Evolutionary conservation across 1,140 invertebrate genomes (phyloP).

Genomic region (Saccostrea glomerata): DNA sequence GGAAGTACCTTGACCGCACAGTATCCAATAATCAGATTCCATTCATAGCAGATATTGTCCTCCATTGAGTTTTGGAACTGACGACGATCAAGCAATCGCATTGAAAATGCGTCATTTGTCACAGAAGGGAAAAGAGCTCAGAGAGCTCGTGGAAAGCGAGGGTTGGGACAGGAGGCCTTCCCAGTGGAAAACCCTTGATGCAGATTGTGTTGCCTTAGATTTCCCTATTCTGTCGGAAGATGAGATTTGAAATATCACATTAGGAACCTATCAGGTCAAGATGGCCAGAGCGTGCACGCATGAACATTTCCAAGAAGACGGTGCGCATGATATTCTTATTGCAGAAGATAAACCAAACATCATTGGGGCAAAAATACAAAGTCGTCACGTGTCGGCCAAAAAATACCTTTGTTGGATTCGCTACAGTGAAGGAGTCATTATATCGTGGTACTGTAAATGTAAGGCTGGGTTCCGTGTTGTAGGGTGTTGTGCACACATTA

Average conservation of each 20-base stretch:
- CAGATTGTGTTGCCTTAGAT: not conserved
- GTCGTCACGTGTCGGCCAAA: slow-evolving; percentile 2
- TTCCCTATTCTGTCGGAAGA: slow-evolving; percentile 12
- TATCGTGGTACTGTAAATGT: slow-evolving; percentile 36
- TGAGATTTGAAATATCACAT: slow-evolving; percentile 13
- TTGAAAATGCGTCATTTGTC: not conserved
- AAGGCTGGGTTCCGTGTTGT: not conserved
- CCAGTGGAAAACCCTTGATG: not conserved
- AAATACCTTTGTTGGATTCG: not conserved
- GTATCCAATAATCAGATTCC: too few relatives aligned
- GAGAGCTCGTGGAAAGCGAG: not conserved
- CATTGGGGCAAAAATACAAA: slow-evolving; percentile 4
- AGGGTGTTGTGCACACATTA: slow-evolving; percentile 31
- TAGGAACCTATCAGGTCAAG: slow-evolving; percentile 27
- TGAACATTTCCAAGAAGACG: slow-evolving; percentile 9
- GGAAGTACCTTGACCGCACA: not conserved
- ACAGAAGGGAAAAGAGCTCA: not conserved
- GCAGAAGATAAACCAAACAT: not conserved
- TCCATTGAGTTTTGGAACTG: not conserved
- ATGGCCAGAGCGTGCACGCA: not conserved
- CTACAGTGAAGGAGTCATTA: not conserved
- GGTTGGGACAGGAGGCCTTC: not conserved
- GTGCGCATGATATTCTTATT: not conserved
- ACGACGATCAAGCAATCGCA: not conserved
- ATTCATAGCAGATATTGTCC: slow-evolving; percentile 41